A percentile compares a stretch with the other conserved stretches of the same genome.
Conservation (phyloP, 2,113 vertebrate genomes). For the Pundamilia nyererei region DNA sequence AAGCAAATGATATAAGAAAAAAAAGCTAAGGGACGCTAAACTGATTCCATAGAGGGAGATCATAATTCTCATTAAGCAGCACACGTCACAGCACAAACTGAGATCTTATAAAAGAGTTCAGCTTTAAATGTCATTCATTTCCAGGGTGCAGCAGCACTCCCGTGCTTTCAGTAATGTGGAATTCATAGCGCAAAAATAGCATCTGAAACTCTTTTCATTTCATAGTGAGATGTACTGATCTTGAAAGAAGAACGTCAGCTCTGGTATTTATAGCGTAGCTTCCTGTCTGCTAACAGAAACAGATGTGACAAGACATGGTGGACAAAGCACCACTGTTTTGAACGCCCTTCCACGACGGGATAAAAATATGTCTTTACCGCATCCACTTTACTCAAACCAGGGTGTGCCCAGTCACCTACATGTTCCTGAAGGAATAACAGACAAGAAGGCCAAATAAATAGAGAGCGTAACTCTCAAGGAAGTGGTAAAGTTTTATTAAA, state of each 20-base stretch:
- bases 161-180: not conserved
- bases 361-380: not conserved
- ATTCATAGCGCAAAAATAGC: not conserved
- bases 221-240: not conserved
- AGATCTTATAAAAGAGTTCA: not conserved
- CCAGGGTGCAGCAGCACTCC: not conserved
- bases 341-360: not conserved
- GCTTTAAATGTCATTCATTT: not conserved
- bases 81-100: not conserved
- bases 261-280: not conserved
- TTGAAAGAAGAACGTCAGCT: conserved; percentile 2
- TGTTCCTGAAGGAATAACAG: not conserved
- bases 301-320: not conserved
- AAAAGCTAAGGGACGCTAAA: not conserved
- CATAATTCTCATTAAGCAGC: not conserved
- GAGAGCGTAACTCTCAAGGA: not conserved
- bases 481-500: not conserved
- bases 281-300: not conserved
- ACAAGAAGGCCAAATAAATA: not conserved
- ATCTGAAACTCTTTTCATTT: not conserved
- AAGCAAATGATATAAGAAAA: not conserved
- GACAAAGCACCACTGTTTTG: not conserved
- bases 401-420: not conserved
- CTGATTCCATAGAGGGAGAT: rapidly evolving
- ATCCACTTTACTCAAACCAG: not conserved